Evolutionary conservation across 92 coral and sea anemone species (phyloP).

Genomic region (Palythoa grandis): DNA sequence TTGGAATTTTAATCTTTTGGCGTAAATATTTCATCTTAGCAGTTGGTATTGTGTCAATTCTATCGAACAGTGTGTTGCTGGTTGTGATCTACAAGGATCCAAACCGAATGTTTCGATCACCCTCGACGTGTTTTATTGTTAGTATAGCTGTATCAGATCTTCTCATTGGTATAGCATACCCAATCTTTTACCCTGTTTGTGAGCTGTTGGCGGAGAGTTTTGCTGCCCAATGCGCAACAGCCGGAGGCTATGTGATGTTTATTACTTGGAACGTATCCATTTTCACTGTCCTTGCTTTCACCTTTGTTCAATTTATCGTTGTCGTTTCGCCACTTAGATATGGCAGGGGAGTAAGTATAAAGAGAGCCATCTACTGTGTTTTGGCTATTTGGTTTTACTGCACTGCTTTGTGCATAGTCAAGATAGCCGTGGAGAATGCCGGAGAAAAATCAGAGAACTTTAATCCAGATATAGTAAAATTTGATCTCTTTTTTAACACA

Average conservation of each 20-base stretch:
- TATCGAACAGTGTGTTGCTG: conserved; percentile 3
- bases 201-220: neutral
- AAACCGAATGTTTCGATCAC: neutral
- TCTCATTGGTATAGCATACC: neutral
- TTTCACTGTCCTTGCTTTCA: conserved; percentile 6
- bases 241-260: neutral
- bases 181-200: neutral
- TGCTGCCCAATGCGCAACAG: neutral
- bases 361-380: neutral
- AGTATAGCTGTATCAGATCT: conserved; percentile 7
- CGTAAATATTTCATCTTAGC: neutral
- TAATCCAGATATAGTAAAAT: neutral
- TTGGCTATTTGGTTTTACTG: neutral
- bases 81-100: conserved; percentile 1
- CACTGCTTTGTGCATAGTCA: neutral
- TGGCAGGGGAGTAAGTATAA: neutral
- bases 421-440: neutral
- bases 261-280: neutral
- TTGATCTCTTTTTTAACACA: neutral
- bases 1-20: neutral
- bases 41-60: neutral
- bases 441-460: neutral
- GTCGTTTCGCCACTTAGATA: conserved; percentile 6
- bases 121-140: neutral
- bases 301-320: conserved; percentile 3